phyloP scores from a whole-genome alignment of 2,888 invertebrate species.

The Parelbella ahira region DNA sequence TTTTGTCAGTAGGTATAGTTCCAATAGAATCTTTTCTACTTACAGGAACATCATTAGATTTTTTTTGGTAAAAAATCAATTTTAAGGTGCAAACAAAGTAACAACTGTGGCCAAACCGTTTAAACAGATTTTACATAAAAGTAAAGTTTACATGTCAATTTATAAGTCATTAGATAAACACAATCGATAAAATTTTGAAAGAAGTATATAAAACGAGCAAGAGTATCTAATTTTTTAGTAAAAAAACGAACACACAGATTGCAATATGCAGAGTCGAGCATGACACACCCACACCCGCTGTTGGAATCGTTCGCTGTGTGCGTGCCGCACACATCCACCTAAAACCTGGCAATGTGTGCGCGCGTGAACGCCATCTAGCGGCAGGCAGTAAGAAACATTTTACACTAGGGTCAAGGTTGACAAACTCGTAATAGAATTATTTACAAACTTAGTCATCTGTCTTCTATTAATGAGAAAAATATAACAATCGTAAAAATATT shows the following conservation, averaged over 20 bases:
- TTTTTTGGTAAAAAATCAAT: no score
- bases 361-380: slow-evolving; percentile 64
- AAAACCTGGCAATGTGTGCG: slow-evolving; percentile 43
- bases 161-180: no score
- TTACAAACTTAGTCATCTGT: slow-evolving; percentile 57
- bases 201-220: no score
- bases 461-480: slow-evolving; percentile 27
- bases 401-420: slow-evolving; percentile 65
- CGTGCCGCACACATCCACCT: slow-evolving; percentile 46
- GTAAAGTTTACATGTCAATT: no score
- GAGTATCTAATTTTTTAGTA: no score
- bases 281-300: slow-evolving; percentile 45
- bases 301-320: slow-evolving; percentile 43
- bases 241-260: slow-evolving; percentile 1
- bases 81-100: no score
- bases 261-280: slow-evolving; percentile 32
- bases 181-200: no score
- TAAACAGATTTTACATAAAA: no score
- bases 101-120: no score
- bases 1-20: no score
- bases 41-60: no score
- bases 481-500: slow-evolving; percentile 8
- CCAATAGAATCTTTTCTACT: no score
- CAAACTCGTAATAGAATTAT: slow-evolving; percentile 65
- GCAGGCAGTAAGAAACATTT: slow-evolving; percentile 42